Base-by-base conservation (phyloP, 2,888 invertebrate genomes). In the Heliothis peltigera region DNA sequence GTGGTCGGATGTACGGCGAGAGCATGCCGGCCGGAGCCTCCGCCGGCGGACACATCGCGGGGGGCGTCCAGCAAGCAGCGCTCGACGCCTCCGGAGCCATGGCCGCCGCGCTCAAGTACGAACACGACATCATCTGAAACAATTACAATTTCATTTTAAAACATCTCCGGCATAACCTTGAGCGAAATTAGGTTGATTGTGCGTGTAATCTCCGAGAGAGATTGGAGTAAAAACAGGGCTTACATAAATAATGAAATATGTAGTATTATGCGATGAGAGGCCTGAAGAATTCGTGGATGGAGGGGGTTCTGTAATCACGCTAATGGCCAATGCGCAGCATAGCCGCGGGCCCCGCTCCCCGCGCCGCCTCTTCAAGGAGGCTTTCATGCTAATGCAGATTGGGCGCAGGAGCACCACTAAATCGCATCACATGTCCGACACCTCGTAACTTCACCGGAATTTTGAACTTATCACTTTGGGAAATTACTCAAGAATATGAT, bases 201-300 rank as follows among this genome's bases (percentile, higher is more conserved):
- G 81, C 84, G 86, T 84, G 87, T 89, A 92, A 93, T 92, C 88
- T 91, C 87, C 86, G 84, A 78, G 77, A 72, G 79, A 81, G 82
- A 77, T 80, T 80, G 91, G 86, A 92, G 92, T 92, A 90, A 91
- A 87, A 92, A 92, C 91, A 91, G 89, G 85, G 90, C 91, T 88
- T 92, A 91, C 92, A 94, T 94, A 92, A 94, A 94, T 94, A 94
- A 94, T 94, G 91, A 93, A 93, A 93, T 93, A 93, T 94, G 92
- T 92, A 91, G 91, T 92, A 93, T 93, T 93, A 94, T 92, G 92
- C 92, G 93, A 93, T 92, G 93, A 91, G 92, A 91, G 90, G 92
- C 89, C 92, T 92, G 91, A 93, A 93, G 93, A 93, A 94, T 92
- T 91, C 89, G 92, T 89, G 90, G 91, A 89, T 79, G 89, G 88